Percentiles rank a stretch among this genome's conserved stretches.
phyloP scores from a whole-genome alignment of 2,113 vertebrate genomes.

The Rhombomys opimus region DNA sequence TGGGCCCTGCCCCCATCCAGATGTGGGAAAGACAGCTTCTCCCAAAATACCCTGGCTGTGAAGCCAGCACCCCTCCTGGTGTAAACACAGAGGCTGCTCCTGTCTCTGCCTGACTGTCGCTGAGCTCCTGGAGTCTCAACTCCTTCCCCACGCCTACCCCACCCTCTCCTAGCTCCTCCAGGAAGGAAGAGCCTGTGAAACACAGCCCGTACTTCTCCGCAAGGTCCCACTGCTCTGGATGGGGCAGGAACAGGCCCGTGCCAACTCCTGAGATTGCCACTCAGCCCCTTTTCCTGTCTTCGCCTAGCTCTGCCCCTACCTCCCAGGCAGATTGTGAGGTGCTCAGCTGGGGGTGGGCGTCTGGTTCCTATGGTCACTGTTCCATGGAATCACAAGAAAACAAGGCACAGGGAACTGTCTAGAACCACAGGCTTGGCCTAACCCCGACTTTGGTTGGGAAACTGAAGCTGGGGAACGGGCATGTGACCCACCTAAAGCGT shows the following conservation, averaged over 20 bases:
- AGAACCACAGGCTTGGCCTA: neutral
- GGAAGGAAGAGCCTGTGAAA: neutral
- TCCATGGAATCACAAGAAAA: neutral
- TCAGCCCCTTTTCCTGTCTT: neutral
- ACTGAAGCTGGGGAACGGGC: neutral
- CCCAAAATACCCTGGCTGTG: conserved; percentile 60
- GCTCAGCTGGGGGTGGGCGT: too few species aligned
- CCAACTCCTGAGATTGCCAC: rapidly evolving
- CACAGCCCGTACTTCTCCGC: rapidly evolving
- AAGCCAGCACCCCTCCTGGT: conserved; percentile 11
- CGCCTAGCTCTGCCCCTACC: too few species aligned
- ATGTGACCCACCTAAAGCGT: rapidly evolving
- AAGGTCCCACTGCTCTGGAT: neutral
- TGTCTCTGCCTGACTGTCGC: neutral
- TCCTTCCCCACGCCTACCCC: too few species aligned
- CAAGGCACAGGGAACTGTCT: neutral
- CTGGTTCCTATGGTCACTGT: neutral
- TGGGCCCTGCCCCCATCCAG: conserved; percentile 61
- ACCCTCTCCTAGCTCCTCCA: neutral
- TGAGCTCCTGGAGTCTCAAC: neutral
- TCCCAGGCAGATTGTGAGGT: neutral
- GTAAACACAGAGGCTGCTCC: neutral
- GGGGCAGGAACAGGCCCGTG: neutral
- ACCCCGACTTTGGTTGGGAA: neutral
- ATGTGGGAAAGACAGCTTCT: conserved; percentile 67